Base-by-base conservation (phyloP, 2,113 vertebrate species). In the Muscicapa adusta region DNA sequence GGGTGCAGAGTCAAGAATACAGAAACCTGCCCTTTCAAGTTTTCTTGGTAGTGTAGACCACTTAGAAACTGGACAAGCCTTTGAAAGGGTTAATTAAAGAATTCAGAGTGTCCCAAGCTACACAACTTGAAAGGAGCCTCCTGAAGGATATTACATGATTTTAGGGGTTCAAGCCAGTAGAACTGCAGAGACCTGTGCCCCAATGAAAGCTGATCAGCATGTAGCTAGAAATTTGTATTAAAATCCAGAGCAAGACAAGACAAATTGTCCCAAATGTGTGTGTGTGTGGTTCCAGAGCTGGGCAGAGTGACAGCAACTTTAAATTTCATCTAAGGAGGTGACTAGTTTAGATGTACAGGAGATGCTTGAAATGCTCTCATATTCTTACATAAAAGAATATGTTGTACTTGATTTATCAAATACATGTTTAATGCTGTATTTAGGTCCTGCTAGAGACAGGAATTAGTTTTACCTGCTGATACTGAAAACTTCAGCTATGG, bases 351-450 rank as follows among this genome's bases (percentile, higher is more conserved):
- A 51, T 48, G 31, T 66, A 63, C 28, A 45, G 26, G 36, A 63
- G 22, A 40, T 62, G 38, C 29, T 67, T 66, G n/a, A 13, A 90
- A 45, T 24, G n/a, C 36, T 66, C 23, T 92, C 13, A 4, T 56
- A 42, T 36, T 77, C 20, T 73, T 76, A 45, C 6, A 9, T 56
- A 26, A 58, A 72, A 76, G 3, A 73, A 1, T 26, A n/a, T 56
- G 4, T 8, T 66, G 25, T 66, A 24, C 12, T 63, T 65, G 28
- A 68, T 67, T 53, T 10, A 67, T 34, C 25, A 51, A 67, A 75
- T 33, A 34, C 12, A 34, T 0, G 0, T 48, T 70, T 58, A 78
- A 66, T 1, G 3, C 8, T 2, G 2, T 60, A 10, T 56, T 54
- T 40, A 81, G 33, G 42, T 58, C 28, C 24, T 78, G 40, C 43